Conservation (phyloP, 64 coral and sea anemone species). For the Montipora foliosa region DNA sequence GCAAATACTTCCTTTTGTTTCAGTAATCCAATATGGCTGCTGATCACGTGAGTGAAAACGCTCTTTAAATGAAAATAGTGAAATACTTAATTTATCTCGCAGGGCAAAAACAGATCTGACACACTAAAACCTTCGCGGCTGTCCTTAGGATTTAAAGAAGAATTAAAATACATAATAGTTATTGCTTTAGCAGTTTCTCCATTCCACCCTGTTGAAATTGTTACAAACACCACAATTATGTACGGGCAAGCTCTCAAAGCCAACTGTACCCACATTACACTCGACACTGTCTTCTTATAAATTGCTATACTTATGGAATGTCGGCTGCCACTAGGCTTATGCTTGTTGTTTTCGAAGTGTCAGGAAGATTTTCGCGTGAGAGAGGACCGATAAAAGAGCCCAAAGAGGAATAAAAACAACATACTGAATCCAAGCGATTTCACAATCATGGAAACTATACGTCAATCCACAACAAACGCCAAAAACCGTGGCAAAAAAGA, state of each 20-base stretch:
- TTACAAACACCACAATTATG: not conserved
- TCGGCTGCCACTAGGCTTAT: not conserved
- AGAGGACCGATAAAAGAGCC: not conserved
- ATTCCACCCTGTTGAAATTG: not conserved
- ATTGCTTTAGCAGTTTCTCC: not conserved
- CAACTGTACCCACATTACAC: not conserved
- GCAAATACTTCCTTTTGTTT: too few relatives aligned
- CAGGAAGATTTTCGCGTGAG: not conserved
- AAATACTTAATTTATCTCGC: too few relatives aligned
- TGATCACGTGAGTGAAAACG: too few relatives aligned
- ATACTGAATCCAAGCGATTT: not conserved
- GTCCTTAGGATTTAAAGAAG: not conserved
- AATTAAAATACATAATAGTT: constrained; percentile 2
- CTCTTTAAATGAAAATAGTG: too few relatives aligned
- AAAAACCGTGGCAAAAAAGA: not conserved
- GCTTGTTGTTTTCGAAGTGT: not conserved
- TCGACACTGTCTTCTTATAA: not conserved
- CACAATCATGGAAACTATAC: not conserved
- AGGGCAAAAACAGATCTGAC: too few relatives aligned
- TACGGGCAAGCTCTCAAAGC: not conserved
- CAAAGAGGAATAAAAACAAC: not conserved
- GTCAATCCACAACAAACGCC: not conserved
- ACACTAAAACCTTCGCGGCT: not conserved
- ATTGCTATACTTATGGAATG: not conserved
- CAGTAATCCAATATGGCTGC: too few relatives aligned